These are phyloP conservation scores for Melinaea menophilus DNA, from an alignment of 2,888 invertebrate genomes.

Conservation along the genomic window DNA sequence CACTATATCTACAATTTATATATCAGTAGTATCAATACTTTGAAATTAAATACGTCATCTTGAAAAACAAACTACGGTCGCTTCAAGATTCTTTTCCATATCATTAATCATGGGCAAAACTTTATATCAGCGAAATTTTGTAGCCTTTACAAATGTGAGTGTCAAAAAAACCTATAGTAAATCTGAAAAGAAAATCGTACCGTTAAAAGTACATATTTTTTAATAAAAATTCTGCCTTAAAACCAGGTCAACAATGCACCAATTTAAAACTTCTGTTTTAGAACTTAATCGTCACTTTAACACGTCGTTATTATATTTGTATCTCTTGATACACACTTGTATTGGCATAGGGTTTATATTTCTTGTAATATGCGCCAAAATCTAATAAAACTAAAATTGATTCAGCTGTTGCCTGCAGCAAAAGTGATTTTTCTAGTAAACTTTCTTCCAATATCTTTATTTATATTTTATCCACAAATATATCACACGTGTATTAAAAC, in stretches of 20 bases:
- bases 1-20: too few species aligned
- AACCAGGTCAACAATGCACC: constrained; percentile 15
- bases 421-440: background rate
- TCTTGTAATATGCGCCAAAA: background rate
- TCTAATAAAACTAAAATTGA: background rate
- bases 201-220: background rate
- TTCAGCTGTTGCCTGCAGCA: background rate
- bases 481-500: too few species aligned
- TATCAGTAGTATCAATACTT: background rate
- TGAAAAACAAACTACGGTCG: too few species aligned
- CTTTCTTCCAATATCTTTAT: too few species aligned
- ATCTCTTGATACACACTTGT: constrained; percentile 8
- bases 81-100: background rate
- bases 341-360: constrained; percentile 1
- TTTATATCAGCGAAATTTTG: constrained; percentile 26
- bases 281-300: constrained; percentile 22
- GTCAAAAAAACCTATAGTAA: background rate
- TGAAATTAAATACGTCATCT: constrained; percentile 26
- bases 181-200: too few species aligned
- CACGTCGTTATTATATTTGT: constrained; percentile 12
- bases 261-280: constrained; percentile 19
- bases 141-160: constrained; percentile 11
- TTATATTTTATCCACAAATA: too few species aligned
- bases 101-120: constrained; percentile 56
- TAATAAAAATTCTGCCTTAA: background rate